Percentiles rank a stretch among this genome's conserved stretches.
Evolutionary conservation across 2,888 invertebrate species (phyloP).

Genomic region (Idaea dimidiata): DNA sequence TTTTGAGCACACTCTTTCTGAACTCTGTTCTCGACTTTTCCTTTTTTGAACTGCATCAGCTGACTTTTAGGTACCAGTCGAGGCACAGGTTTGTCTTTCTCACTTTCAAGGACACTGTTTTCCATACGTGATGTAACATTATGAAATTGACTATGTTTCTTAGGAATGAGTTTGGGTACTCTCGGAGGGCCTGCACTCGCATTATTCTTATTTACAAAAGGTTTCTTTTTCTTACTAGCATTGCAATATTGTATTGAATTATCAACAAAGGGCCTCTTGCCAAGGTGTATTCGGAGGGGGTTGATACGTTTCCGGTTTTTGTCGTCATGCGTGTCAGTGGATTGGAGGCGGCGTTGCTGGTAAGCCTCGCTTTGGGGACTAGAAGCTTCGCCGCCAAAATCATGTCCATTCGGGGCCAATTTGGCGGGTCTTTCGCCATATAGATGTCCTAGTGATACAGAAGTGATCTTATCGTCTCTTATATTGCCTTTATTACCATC

Average conservation of each 20-base stretch:
- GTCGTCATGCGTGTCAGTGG: slow-evolving; percentile 55
- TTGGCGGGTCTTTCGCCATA: slow-evolving; percentile 63
- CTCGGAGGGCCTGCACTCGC: slow-evolving; percentile 54
- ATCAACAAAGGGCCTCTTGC: slow-evolving; percentile 75
- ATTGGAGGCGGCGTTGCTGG: slow-evolving; percentile 45
- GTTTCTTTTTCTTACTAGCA: slow-evolving; percentile 62
- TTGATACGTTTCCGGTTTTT: slow-evolving; percentile 68
- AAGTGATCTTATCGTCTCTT: slow-evolving; percentile 67
- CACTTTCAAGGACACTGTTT: slow-evolving; percentile 49
- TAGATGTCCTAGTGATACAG: slow-evolving; percentile 57
- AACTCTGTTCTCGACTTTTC: slow-evolving; percentile 66
- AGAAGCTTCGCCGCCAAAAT: slow-evolving; percentile 49
- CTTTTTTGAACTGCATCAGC: slow-evolving; percentile 67
- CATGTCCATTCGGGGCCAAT: slow-evolving; percentile 69
- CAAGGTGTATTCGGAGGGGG: slow-evolving; percentile 71
- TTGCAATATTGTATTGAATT: slow-evolving; percentile 61
- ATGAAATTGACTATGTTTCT: slow-evolving; percentile 64
- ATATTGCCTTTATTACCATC: slow-evolving; percentile 74
- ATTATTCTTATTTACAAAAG: slow-evolving; percentile 52
- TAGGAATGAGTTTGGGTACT: slow-evolving; percentile 68
- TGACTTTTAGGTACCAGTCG: slow-evolving; percentile 75
- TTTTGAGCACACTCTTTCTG: slow-evolving; percentile 86
- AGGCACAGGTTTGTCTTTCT: slow-evolving; percentile 70
- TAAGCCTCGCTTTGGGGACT: slow-evolving; percentile 45
- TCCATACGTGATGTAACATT: slow-evolving; percentile 58